Evolutionary conservation across 2,113 vertebrate species (phyloP), one percentile per base, ranked within the genome.

Genomic region (Anolis carolinensis): DNA sequence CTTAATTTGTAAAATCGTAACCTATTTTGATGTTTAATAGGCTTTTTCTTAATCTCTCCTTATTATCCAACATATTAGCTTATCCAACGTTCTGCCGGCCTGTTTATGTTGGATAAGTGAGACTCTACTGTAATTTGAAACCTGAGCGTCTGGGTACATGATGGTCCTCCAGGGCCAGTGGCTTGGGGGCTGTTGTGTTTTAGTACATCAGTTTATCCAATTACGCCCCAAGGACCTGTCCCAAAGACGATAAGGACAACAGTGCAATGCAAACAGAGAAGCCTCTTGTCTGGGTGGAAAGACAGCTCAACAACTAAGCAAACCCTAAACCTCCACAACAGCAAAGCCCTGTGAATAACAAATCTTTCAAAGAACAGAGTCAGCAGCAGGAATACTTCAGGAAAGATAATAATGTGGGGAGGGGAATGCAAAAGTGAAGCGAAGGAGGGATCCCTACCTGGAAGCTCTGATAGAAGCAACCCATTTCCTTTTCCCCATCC

Each of bases 401-500:
- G 70, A 85, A n/a, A 30, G 71, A 92, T 89, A 65, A 89, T 89
- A 84, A 71, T 39, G 2, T 3, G 32, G 13, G 74, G 63, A 79
- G 25, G 44, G 79, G 20, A 25, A 59, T 70, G 21, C 0, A n/a
- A 21, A 48, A 21, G 79, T 89, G 84, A 85, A 48, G 23, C 76
- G 2, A 0, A 78, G 55, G 25, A 25, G 86, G 32, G 80, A 62
- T 68, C 36, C 27, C 72, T 74, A 84, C 85, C 44, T 72, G 30
- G 72, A 27, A 90, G 72, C 71, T 44, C 21, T 67, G 79, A 83
- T 86, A 39, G 55, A 85, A 89, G 80, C 39, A 6, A 25, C 82
- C 86, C 5, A 77, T 88, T 72, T 67, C 55, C 88, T 62, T 32
- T 44, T 76, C 59, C 48, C 71, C 48, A 25, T 84, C 55, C 79